phyloP scores from a whole-genome alignment of 2,888 invertebrate genomes.

The Tinea semifulvella region DNA sequence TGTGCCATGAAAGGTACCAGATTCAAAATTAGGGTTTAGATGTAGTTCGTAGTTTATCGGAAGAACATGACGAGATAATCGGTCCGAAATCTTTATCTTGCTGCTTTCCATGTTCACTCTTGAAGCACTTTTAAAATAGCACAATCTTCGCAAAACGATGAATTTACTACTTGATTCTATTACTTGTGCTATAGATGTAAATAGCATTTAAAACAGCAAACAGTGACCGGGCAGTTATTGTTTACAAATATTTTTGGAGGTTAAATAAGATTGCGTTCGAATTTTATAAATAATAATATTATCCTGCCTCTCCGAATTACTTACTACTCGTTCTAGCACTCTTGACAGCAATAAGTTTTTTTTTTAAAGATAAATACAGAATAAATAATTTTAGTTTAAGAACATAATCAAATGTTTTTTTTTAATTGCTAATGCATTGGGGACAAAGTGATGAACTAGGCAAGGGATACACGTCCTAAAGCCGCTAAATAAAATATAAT shows the following conservation, averaged over 20 bases:
- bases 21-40: conserved; percentile 36
- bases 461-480: too few species aligned
- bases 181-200: background rate
- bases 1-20: conserved; percentile 39
- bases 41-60: conserved; percentile 46
- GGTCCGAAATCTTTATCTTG: conserved; percentile 33
- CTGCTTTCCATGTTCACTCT: conserved; percentile 23
- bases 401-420: too few species aligned
- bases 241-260: conserved; percentile 3
- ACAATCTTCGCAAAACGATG: background rate
- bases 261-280: background rate
- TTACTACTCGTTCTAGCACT: too few species aligned
- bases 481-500: too few species aligned
- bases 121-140: background rate
- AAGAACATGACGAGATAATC: conserved; percentile 35
- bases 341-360: too few species aligned
- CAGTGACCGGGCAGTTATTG: background rate
- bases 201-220: background rate
- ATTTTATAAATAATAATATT: too few species aligned
- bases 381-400: too few species aligned
- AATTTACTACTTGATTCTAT: background rate
- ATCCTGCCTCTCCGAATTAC: too few species aligned
- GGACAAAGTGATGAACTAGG: too few species aligned
- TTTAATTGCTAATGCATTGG: too few species aligned
- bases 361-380: too few species aligned